These are phyloP conservation scores for Moxostoma hubbsi DNA, from an alignment of 2,797 vertebrate species.

Conservation along the genomic window DNA sequence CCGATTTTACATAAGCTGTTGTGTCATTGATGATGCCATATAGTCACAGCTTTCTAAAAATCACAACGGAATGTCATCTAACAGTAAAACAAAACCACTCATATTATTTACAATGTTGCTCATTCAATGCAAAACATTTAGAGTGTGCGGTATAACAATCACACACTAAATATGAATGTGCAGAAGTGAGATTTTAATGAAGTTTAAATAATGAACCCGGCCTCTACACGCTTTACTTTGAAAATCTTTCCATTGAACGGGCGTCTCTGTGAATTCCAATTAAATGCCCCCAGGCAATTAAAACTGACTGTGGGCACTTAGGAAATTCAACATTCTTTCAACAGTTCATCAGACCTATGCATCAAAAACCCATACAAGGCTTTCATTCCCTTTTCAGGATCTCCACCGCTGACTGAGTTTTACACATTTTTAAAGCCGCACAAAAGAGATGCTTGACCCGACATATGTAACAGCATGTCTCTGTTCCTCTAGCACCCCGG, in stretches of 20 bases:
- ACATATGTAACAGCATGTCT: constrained; percentile 91
- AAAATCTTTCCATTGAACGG: constrained; percentile 78
- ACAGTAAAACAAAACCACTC: neutral
- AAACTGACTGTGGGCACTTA: constrained; percentile 87
- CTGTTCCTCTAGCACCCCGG: constrained; percentile 78
- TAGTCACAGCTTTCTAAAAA: constrained; percentile 1
- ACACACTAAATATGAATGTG: neutral
- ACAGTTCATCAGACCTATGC: constrained; percentile 85
- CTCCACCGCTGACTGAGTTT: constrained; percentile 85
- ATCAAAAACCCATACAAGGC: constrained; percentile 77
- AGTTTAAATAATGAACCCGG: constrained; percentile 46
- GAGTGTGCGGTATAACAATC: neutral
- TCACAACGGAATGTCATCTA: neutral
- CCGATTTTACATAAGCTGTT: neutral
- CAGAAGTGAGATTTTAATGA: constrained; percentile 4
- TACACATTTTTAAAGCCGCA: constrained; percentile 85
- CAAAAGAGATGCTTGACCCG: constrained; percentile 90
- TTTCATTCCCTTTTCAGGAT: constrained; percentile 76
- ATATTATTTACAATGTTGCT: neutral
- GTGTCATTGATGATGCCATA: neutral
- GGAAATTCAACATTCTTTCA: constrained; percentile 85
- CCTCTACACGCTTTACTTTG: constrained; percentile 51
- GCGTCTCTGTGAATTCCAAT: constrained; percentile 82
- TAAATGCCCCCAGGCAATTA: constrained; percentile 88
- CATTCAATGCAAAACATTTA: neutral